These are phyloP conservation scores for Anthopleura xanthogrammica DNA, from an alignment of 92 coral and sea anemone species.

Conservation along the genomic window DNA sequence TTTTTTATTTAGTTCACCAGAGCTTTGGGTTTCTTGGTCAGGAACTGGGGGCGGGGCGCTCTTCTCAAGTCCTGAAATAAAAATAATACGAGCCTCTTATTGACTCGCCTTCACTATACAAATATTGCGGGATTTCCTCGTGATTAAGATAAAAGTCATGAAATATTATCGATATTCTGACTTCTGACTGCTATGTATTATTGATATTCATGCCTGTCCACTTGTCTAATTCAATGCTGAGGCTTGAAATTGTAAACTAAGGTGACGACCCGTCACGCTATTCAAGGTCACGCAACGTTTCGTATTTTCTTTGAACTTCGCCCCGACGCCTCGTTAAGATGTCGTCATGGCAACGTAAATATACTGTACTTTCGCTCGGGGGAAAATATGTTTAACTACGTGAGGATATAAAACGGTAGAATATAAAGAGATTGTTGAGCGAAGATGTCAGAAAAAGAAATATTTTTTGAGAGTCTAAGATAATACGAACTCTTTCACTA, in stretches of 20 bases:
- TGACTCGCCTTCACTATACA: not conserved
- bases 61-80: constrained; percentile 32
- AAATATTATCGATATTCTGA: not conserved
- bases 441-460: no score
- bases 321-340: no score
- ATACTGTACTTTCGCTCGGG: not conserved
- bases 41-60: constrained; percentile 40
- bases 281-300: not conserved
- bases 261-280: not conserved
- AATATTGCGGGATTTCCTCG: not conserved
- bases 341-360: not conserved
- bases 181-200: not conserved
- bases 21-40: not conserved
- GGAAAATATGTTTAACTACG: not conserved
- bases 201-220: not conserved
- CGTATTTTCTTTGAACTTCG: not conserved
- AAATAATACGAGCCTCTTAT: not conserved
- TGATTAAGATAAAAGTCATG: constrained; percentile 6
- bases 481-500: no score
- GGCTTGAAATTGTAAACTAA: not conserved
- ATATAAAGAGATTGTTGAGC: no score
- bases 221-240: not conserved
- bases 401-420: no score
- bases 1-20: constrained; percentile 9
- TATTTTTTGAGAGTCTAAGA: no score